Evolutionary conservation across 2,797 vertebrate genomes (phyloP), one percentile per base, ranked within the genome.

Genomic region (Phrynocephalus guinanensis): DNA sequence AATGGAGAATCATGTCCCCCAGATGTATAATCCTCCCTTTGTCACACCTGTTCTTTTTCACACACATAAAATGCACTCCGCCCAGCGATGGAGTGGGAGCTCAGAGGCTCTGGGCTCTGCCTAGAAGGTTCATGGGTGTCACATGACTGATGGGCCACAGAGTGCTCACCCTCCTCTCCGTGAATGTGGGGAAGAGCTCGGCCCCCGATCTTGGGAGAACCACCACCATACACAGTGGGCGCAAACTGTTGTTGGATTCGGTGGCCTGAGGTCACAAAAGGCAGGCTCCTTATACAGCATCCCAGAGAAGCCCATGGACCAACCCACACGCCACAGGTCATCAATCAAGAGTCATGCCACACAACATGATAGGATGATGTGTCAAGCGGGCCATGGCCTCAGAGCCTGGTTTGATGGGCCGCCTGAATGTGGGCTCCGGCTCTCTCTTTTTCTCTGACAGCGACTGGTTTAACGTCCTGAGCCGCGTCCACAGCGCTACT

Each of bases 391-490:
- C 73, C 15, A 0, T 78, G 44, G 86, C 89, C 63, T 86, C 0
- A 22, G 20, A 82, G 50, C 24, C 15, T 60, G 30, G 33, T 85
- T 92, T 81, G 70, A 6, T 11, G 86, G 18, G 73, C 1, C 20
- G 20, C 48, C 33, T 30, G 44, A 63, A 30, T 71, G 33, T 44
- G 82, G 22, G 16, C 80, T 83, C 89, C 84, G 91, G 83, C 93
- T 82, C 83, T 15, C 1, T 75, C 0, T 38, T 78, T 87, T 87
- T 90, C 86, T 93, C 88, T 24, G 71, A 16, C 97, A 99, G 99
- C 0, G 98, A 98, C 93, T 99, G 99, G 99, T 99, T 99, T 97
- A 99, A 98, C 1, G 98, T 99, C 92, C 96, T 99, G 95, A 99
- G 98, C 95, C 98, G 98, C 93, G 99, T 99, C 60, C 98, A 99